Base-by-base conservation (phyloP, 2,888 invertebrate genomes). In the Tinea trinotella region DNA sequence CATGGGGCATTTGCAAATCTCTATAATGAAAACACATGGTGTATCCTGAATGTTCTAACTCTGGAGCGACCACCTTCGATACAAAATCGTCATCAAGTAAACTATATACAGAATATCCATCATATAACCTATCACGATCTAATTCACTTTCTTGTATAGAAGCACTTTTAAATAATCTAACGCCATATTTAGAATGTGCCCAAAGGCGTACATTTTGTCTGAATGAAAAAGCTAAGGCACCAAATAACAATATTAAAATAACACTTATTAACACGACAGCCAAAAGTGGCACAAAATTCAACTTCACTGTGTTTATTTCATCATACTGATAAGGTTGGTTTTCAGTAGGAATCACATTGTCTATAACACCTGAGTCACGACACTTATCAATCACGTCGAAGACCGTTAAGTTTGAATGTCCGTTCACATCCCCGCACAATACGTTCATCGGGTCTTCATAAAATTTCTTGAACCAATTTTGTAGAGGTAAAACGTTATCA, bases 31-130 rank as follows among this genome's bases (percentile, higher is more conserved):
- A 87, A 64, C 91, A 92, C 65, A 96, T 87, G 22, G 86, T 85
- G 60, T 87, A 87, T 60, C 87, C 87, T 12, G 76, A 82, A 63
- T 92, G 92, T 76, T 95, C 94, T 66, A 95, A 82, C 75, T 93
- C 93, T 70, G 74, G 92, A 76, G 83, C 94, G 67, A 86, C 91
- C 77, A 86, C 91, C 86, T 78, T 90, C 69, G 76, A 91, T 77
- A 89, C 89, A 71, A 87, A 91, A 87, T 86, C 92, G 76, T 87
- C 93, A 87, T 95, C 95, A 64, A 92, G 89, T 65, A 92, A 90
- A 78, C 93, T 93, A 84, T 96, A 96, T 53, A 94, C 91, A 69
- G 96, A 90, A 76, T 96, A 96, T 58, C 94, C 95, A 79, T 96
- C 96, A 76, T 93, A 95, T 54, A 93, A 84, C 61, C 93, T 89